These are phyloP conservation scores for Sminthurides aquaticus DNA, from an alignment of 2,888 invertebrate species.

Conservation along the genomic window DNA sequence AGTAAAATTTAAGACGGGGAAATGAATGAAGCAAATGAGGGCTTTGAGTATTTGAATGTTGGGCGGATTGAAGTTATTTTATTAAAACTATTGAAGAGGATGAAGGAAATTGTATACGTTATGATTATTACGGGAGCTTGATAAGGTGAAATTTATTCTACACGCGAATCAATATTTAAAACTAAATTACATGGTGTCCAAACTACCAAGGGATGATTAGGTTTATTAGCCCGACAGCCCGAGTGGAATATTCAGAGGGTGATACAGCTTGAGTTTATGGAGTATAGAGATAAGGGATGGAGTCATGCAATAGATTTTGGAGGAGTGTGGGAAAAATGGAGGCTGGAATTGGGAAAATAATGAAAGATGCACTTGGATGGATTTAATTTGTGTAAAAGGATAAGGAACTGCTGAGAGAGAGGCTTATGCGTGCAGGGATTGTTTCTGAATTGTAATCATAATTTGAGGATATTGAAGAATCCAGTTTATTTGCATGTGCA, in stretches of 20 bases:
- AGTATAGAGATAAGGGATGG: too few relatives aligned
- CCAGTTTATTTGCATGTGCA: too few relatives aligned
- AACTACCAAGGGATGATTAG: not conserved
- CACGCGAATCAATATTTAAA: not conserved
- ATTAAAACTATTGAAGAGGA: too few relatives aligned
- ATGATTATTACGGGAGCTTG: not conserved
- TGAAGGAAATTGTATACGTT: not conserved
- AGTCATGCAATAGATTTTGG: not conserved
- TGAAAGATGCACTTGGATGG: not conserved
- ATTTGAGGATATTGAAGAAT: too few relatives aligned
- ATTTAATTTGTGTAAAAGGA: not conserved
- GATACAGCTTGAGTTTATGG: too few relatives aligned
- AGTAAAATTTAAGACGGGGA: too few relatives aligned
- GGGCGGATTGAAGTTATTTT: too few relatives aligned
- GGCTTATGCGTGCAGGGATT: too few relatives aligned
- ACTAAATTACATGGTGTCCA: not conserved
- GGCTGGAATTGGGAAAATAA: not conserved
- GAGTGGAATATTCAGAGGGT: not conserved
- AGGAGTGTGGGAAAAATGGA: not conserved
- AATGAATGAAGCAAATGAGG: too few relatives aligned
- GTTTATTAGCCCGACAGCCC: not conserved
- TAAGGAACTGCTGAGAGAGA: not conserved
- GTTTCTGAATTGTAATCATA: too few relatives aligned
- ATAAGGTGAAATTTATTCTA: not conserved
- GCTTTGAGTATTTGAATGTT: too few relatives aligned